These are phyloP conservation scores for Lordiphosa mommai DNA, from an alignment of 1,140 invertebrate species.

Conservation along the genomic window DNA sequence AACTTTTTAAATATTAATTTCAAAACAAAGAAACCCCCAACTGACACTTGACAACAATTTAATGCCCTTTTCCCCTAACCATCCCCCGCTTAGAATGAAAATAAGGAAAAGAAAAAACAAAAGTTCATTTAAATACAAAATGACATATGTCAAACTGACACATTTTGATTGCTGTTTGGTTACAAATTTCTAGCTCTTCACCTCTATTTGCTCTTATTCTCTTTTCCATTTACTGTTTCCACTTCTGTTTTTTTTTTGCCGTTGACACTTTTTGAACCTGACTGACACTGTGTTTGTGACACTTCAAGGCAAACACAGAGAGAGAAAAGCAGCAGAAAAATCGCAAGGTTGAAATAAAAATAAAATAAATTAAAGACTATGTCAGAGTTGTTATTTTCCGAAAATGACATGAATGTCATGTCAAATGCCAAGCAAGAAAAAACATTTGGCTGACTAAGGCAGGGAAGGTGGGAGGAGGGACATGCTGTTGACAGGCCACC, in stretches of 20 bases:
- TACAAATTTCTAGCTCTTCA: slow-evolving; percentile 23
- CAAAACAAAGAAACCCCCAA: background rate
- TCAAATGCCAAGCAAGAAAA: slow-evolving; percentile 40
- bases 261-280: slow-evolving; percentile 45
- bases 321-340: slow-evolving; percentile 5
- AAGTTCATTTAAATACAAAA: slow-evolving; percentile 52
- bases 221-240: too few relatives aligned
- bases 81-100: slow-evolving; percentile 2
- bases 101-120: slow-evolving; percentile 24
- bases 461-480: background rate
- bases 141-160: slow-evolving; percentile 53
- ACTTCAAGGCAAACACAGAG: slow-evolving; percentile 43
- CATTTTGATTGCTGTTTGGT: slow-evolving; percentile 35
- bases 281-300: slow-evolving; percentile 20
- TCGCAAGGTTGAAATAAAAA: slow-evolving; percentile 15
- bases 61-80: slow-evolving; percentile 12
- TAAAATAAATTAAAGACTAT: slow-evolving; percentile 45
- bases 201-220: background rate
- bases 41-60: slow-evolving; percentile 2
- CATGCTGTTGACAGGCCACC: slow-evolving; percentile 29
- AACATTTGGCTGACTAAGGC: slow-evolving; percentile 20
- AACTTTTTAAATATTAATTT: background rate
- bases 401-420: slow-evolving; percentile 55
- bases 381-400: slow-evolving; percentile 44
- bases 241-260: slow-evolving; percentile 3